Evolutionary conservation across 2,113 vertebrate species (phyloP).

Genomic region (Trogon melanurus): DNA sequence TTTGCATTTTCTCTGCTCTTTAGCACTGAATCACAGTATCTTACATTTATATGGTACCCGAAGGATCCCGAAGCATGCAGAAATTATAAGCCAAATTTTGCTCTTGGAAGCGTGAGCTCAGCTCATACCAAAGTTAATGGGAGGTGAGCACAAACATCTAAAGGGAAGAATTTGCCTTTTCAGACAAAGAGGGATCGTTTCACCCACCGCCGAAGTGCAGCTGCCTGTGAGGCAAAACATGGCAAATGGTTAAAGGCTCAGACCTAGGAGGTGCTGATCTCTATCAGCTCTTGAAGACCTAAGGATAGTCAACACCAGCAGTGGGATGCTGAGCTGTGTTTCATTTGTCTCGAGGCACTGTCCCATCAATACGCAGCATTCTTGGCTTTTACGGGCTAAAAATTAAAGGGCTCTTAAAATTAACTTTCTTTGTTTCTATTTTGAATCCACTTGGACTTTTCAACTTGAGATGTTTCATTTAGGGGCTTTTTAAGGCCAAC

Average conservation of each 20-base stretch:
- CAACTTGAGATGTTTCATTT: constrained; percentile 2
- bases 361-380: constrained; percentile 7
- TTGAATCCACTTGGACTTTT: constrained; percentile 31
- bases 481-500: not conserved
- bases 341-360: not conserved
- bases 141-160: constrained; percentile 57
- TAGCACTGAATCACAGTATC: constrained; percentile 49
- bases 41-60: constrained; percentile 62
- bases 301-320: constrained; percentile 30
- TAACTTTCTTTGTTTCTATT: constrained; percentile 56
- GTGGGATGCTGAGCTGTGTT: not conserved
- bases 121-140: constrained; percentile 60
- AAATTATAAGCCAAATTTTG: constrained; percentile 57
- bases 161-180: constrained; percentile 52
- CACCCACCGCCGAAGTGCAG: constrained; percentile 17
- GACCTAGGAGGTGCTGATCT: constrained; percentile 20
- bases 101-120: constrained; percentile 65
- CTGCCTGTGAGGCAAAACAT: constrained; percentile 60
- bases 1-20: constrained; percentile 50
- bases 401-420: constrained; percentile 32
- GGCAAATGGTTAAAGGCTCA: constrained; percentile 50
- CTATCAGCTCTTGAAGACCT: constrained; percentile 46
- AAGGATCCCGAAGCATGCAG: constrained; percentile 42
- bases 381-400: not conserved
- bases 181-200: constrained; percentile 37